Evolutionary conservation across 1,140 invertebrate species (phyloP).

Genomic region (Megathymus violae): DNA sequence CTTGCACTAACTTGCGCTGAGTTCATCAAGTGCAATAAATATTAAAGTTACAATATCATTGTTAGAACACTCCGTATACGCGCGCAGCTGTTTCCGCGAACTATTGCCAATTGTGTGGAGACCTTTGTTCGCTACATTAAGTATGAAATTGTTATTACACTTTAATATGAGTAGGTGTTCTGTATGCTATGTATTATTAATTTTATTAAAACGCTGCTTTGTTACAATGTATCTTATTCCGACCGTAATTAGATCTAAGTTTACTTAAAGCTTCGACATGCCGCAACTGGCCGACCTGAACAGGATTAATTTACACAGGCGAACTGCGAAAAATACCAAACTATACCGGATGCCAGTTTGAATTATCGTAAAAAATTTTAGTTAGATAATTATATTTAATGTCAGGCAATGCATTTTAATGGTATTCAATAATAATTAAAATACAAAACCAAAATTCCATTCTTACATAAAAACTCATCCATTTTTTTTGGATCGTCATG

Average conservation of each 20-base stretch:
- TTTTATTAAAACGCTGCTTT: background rate
- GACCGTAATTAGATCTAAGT: conserved; percentile 1
- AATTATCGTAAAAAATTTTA: conserved; percentile 51
- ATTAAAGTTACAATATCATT: conserved; percentile 82
- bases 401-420: no score
- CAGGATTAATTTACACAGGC: conserved; percentile 57
- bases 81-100: conserved; percentile 71
- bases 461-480: no score
- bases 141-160: conserved; percentile 73
- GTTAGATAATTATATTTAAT: no score
- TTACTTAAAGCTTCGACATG: conserved; percentile 30
- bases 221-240: background rate
- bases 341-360: conserved; percentile 52
- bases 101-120: conserved; percentile 75
- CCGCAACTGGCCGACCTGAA: conserved; percentile 15
- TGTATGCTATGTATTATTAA: conserved; percentile 11
- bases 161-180: conserved; percentile 38
- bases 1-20: conserved; percentile 60
- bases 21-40: conserved; percentile 82
- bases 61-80: conserved; percentile 69
- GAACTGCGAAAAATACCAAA: conserved; percentile 62
- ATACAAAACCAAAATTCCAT: no score
- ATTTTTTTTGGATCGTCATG: no score
- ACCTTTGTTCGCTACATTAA: conserved; percentile 73
- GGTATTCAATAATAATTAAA: no score